phyloP scores from a whole-genome alignment of 1,140 invertebrate genomes.

The Leptestheria dahalacensis region DNA sequence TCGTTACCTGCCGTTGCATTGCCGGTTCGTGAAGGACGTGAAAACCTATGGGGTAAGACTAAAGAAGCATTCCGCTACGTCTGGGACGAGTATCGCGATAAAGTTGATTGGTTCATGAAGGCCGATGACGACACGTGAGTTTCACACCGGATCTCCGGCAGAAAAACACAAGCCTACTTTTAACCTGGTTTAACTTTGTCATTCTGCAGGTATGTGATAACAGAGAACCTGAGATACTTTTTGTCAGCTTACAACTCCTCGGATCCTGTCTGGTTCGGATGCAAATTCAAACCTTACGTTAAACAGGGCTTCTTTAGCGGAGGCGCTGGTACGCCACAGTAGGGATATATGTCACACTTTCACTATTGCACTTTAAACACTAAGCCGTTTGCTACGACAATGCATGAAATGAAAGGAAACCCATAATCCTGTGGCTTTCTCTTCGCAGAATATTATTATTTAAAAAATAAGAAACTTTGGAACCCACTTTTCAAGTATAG shows the following conservation, averaged over 20 bases:
- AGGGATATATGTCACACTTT: too few species aligned
- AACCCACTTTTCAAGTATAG: too few species aligned
- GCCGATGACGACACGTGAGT: constrained; percentile 82
- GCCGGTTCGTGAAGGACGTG: constrained; percentile 64
- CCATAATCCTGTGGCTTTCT: too few species aligned
- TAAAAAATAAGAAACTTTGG: too few species aligned
- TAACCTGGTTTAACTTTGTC: background rate
- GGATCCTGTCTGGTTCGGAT: constrained; percentile 73
- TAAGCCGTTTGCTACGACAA: too few species aligned
- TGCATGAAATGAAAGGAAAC: too few species aligned
- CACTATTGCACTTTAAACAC: too few species aligned
- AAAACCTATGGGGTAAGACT: constrained; percentile 91
- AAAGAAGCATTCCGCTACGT: constrained; percentile 82
- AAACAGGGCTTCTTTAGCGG: constrained; percentile 90
- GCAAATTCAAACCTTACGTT: constrained; percentile 73
- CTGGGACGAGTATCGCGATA: constrained; percentile 61
- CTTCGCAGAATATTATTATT: too few species aligned
- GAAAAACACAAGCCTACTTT: too few species aligned
- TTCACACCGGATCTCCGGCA: too few species aligned
- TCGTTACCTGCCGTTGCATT: constrained; percentile 32
- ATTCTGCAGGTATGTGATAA: constrained; percentile 71
- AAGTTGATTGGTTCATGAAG: constrained; percentile 87
- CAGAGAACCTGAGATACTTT: constrained; percentile 84
- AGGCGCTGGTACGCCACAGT: constrained; percentile 34
- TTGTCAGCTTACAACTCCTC: constrained; percentile 50